Percentiles rank a stretch among this genome's conserved stretches.
Evolutionary conservation across 30 jellyfish, hydroid and myxozoan genomes (phyloP).

Genomic region (Hydra vulgaris): DNA sequence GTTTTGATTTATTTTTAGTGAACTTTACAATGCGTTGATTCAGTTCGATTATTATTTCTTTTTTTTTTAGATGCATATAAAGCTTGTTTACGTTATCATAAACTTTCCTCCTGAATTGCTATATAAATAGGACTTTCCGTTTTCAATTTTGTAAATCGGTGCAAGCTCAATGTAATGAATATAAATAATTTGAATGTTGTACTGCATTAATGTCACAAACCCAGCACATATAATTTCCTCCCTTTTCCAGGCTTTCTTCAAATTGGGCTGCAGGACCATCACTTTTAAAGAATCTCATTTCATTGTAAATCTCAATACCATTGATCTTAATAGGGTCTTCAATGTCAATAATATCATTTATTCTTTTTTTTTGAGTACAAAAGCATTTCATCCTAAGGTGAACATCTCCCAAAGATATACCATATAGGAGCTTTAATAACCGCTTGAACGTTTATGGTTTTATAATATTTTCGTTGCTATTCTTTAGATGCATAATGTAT

Average conservation of each 20-base stretch:
- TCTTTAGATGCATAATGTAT: not conserved
- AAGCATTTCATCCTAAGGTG: not conserved
- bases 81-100: not conserved
- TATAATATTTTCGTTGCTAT: not conserved
- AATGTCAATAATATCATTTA: no score
- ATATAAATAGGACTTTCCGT: not conserved
- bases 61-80: not conserved
- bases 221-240: slow-evolving; percentile 10
- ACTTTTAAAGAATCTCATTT: slow-evolving; percentile 4
- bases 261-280: slow-evolving; percentile 12
- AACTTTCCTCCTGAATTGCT: not conserved
- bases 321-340: no score
- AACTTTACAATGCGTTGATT: not conserved
- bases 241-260: slow-evolving; percentile 13
- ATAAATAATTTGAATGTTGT: not conserved
- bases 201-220: not conserved
- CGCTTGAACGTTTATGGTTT: not conserved
- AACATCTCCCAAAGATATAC: not conserved
- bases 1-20: not conserved
- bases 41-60: not conserved
- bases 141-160: not conserved
- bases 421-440: no score
- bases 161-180: not conserved
- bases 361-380: not conserved
- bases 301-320: not conserved